phyloP scores from a whole-genome alignment of 92 coral and sea anemone genomes.

The Epizoanthus scotinus region DNA sequence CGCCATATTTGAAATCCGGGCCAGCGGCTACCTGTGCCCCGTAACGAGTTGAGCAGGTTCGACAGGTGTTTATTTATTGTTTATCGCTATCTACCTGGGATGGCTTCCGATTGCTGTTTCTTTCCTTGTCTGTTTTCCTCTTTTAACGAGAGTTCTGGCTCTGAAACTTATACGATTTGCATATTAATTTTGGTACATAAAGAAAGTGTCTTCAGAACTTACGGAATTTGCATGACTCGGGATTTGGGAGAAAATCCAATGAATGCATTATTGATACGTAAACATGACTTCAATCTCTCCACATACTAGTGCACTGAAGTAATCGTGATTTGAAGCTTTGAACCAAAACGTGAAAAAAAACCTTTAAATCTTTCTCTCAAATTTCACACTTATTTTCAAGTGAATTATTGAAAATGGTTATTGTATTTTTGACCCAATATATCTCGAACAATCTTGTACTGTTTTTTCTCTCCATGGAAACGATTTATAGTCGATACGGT shows the following conservation, averaged over 20 bases:
- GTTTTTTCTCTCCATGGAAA: constrained; percentile 36
- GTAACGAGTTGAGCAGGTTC: not conserved
- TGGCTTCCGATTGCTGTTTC: not conserved
- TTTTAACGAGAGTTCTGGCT: not conserved
- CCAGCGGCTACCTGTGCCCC: constrained; percentile 4
- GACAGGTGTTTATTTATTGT: constrained; percentile 7
- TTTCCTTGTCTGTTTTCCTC: not conserved
- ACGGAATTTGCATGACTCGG: not conserved
- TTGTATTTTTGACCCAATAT: not conserved
- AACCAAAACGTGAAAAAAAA: constrained; percentile 4
- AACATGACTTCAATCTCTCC: constrained; percentile 59
- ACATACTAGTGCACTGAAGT: constrained; percentile 69
- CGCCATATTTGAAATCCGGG: constrained; percentile 35
- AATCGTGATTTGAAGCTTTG: constrained; percentile 40
- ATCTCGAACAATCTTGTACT: no score
- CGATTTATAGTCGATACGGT: constrained; percentile 8
- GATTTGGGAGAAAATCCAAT: not conserved
- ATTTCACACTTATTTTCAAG: not conserved
- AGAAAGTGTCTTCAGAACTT: not conserved
- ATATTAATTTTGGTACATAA: not conserved
- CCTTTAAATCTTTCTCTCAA: not conserved
- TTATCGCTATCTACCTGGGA: constrained; percentile 12
- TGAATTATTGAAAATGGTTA: not conserved
- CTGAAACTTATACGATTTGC: not conserved
- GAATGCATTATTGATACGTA: constrained; percentile 51